These are phyloP conservation scores for Drosophila antonietae DNA, from an alignment of 2,888 invertebrate genomes.

Conservation along the genomic window DNA sequence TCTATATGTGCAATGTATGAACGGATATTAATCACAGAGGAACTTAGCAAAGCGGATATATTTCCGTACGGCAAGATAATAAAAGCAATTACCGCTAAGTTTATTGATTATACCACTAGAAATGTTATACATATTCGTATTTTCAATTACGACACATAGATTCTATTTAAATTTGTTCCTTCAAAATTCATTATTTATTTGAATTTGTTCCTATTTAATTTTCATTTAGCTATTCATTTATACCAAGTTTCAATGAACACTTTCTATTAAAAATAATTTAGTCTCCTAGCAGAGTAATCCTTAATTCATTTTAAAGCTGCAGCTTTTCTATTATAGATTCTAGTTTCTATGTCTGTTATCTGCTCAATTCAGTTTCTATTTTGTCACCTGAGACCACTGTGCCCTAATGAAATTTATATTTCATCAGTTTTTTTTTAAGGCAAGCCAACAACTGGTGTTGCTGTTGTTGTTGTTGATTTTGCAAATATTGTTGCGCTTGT, in stretches of 20 bases:
- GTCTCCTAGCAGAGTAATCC: not conserved
- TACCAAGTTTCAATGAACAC: not conserved
- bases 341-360: not conserved
- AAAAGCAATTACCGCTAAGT: not conserved
- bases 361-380: not conserved
- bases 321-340: not conserved
- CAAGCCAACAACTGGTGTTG: constrained; percentile 42
- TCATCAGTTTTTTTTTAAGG: constrained; percentile 27
- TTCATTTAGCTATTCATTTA: not conserved
- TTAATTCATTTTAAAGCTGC: too few species aligned
- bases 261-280: accelerated
- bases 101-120: not conserved
- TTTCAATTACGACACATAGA: not conserved
- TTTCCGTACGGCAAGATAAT: not conserved
- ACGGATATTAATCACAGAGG: not conserved
- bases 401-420: constrained; percentile 52
- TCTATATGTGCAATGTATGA: not conserved
- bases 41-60: not conserved
- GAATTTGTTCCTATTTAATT: not conserved
- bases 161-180: not conserved
- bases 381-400: constrained; percentile 54
- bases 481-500: constrained; percentile 30
- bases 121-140: not conserved
- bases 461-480: constrained; percentile 28
- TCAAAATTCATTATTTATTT: not conserved